Evolutionary conservation across 2,113 vertebrate species (phyloP), one percentile per base, ranked within the genome.

Genomic region (Elachura formosa): DNA sequence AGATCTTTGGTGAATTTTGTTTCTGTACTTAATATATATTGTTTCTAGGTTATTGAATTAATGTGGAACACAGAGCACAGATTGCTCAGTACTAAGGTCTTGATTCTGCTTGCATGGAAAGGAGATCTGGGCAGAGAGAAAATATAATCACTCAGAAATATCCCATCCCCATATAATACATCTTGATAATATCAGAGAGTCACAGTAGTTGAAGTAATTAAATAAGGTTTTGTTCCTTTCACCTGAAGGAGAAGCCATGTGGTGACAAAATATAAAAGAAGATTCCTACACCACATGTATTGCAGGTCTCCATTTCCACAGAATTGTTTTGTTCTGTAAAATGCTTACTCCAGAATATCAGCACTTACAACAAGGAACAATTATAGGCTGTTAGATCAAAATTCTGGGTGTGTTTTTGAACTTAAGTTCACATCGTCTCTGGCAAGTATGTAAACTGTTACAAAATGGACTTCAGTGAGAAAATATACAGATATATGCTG

Each of bases 141-240:
- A 96, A 92, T 51, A 26, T 28, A 88, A 3, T 84, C 40, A 48
- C 58, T 84, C 55, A 61, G 78, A 84, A 93, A 85, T 63, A 45
- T 93, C 87, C 79, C 52, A 55, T 91, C 59, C 92, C 84, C 62
- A 11, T 81, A 76, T 56, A 82, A 92, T 72, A 64, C 31, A 58
- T 89, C 75, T 96, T 2, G 14, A 74, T 84, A 94, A 72, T 93
- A 94, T 67, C 88, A 93, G 75, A 81, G 84, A 81, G 87, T 83
- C 84, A 84, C 46, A 81, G 80, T 61, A 69, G 77, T 52, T 83
- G 83, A 90, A 91, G 43, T 84, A 92, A 96, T 97, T 95, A 97
- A 81, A 62, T 71, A 64, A 89, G 24, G 18, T 54, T 92, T 95
- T 91, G 55, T 81, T 96, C 38, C 62, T 75, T 92, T 81, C 84